Percentiles rank a stretch among this genome's conserved stretches.
Evolutionary conservation across 1,140 invertebrate genomes (phyloP).

Genomic region (silkworm (Bombyx mori)): ASM3026992v2 NC_085125.1:8118001-8118500

Average conservation of each 20-base stretch:
- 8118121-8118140: conserved; percentile 49
- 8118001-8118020: too few species aligned
- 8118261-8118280: conserved; percentile 43
- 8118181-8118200: conserved; percentile 34
- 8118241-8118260: conserved; percentile 46
- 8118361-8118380: conserved; percentile 32
- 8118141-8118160: conserved; percentile 43
- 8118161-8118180: conserved; percentile 44
- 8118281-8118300: conserved; percentile 47
- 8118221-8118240: conserved; percentile 34
- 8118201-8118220: conserved; percentile 26
- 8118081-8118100: conserved; percentile 39
- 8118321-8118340: conserved; percentile 28
- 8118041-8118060: too few species aligned
- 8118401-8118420: conserved; percentile 23
- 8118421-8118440: conserved; percentile 44
- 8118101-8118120: conserved; percentile 64
- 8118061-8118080: conserved; percentile 14
- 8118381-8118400: conserved; percentile 31
- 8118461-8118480: neutral
- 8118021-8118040: too few species aligned
- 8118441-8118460: conserved; percentile 1
- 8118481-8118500: neutral
- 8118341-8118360: conserved; percentile 54
- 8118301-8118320: conserved; percentile 47